phyloP scores from a whole-genome alignment of 2,888 invertebrate genomes.

The Cheilosia variabilis region DNA sequence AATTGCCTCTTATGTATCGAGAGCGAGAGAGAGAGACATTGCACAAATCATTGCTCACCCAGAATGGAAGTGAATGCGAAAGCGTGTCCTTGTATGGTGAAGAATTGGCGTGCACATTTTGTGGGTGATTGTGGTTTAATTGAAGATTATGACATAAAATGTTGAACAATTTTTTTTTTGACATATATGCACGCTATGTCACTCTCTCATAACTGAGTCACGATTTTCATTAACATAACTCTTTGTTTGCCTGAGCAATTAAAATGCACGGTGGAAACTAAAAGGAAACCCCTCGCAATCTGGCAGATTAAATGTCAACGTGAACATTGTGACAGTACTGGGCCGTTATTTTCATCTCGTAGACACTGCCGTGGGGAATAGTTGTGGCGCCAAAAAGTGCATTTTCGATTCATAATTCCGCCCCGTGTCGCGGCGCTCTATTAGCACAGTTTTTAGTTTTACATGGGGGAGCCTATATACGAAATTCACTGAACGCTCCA shows the following conservation, averaged over 20 bases:
- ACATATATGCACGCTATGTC: conserved; percentile 45
- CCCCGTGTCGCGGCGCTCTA: conserved; percentile 24
- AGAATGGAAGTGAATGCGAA: conserved; percentile 68
- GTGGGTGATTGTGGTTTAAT: conserved; percentile 56
- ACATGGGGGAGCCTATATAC: conserved; percentile 1
- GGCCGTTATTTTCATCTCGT: conserved; percentile 32
- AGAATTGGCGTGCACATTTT: conserved; percentile 61
- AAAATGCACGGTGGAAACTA: conserved; percentile 20
- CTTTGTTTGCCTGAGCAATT: conserved; percentile 53
- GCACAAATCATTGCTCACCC: conserved; percentile 42
- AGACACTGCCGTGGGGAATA: conserved; percentile 7
- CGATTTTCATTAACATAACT: conserved; percentile 68
- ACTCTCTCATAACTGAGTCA: conserved; percentile 65
- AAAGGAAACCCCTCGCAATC: conserved; percentile 19
- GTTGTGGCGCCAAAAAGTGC: conserved; percentile 46
- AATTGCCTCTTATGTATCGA: conserved; percentile 50
- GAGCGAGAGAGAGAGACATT: conserved; percentile 32
- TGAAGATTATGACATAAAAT: conserved; percentile 69
- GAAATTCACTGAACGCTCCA: conserved; percentile 56
- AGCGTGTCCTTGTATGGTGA: conserved; percentile 61
- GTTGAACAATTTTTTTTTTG: conserved; percentile 52
- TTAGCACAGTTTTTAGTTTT: conserved; percentile 40
- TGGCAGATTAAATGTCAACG: conserved; percentile 57
- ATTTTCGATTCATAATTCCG: conserved; percentile 39
- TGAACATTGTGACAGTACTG: conserved; percentile 45